Percentiles rank a stretch among this genome's conserved stretches.
Conservation (phyloP, 2,888 invertebrate species). For the Ochropleura plecta region DNA sequence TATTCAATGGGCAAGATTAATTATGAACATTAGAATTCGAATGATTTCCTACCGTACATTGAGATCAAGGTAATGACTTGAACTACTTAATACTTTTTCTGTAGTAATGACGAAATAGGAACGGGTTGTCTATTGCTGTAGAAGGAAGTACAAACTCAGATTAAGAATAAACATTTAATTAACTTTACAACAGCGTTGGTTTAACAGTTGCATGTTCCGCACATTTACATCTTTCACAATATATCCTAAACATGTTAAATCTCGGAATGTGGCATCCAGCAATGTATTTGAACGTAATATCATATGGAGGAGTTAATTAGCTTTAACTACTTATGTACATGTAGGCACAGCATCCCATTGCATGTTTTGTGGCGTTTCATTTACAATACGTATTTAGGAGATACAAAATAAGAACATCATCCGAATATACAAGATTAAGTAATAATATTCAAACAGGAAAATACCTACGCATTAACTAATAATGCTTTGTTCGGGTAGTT, state of each 20-base stretch:
- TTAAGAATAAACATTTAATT: conserved; percentile 83
- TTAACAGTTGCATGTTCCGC: conserved; percentile 70
- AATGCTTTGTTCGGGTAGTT: conserved; percentile 52
- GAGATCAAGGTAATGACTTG: conserved; percentile 24
- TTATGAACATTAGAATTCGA: conserved; percentile 8
- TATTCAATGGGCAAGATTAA: conserved; percentile 39
- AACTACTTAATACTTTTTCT: no score
- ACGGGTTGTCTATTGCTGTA: conserved; percentile 10
- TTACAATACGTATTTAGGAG: conserved; percentile 47
- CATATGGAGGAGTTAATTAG: conserved; percentile 22
- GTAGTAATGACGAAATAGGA: background rate
- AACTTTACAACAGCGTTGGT: conserved; percentile 82
- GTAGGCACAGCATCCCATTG: conserved; percentile 17
- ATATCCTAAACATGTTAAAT: conserved; percentile 50
- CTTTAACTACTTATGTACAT: conserved; percentile 20
- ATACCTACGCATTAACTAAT: conserved; percentile 50
- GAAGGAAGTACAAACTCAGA: conserved; percentile 34
- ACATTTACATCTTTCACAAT: conserved; percentile 46
- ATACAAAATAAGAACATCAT: conserved; percentile 45
- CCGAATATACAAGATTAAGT: conserved; percentile 42
- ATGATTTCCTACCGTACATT: background rate
- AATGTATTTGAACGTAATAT: conserved; percentile 51
- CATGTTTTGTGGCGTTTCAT: conserved; percentile 23
- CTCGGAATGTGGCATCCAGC: conserved; percentile 61
- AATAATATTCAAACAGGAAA: conserved; percentile 42